These are phyloP conservation scores for Aldrovandia affinis DNA, from an alignment of 2,797 vertebrate genomes.

Conservation along the genomic window DNA sequence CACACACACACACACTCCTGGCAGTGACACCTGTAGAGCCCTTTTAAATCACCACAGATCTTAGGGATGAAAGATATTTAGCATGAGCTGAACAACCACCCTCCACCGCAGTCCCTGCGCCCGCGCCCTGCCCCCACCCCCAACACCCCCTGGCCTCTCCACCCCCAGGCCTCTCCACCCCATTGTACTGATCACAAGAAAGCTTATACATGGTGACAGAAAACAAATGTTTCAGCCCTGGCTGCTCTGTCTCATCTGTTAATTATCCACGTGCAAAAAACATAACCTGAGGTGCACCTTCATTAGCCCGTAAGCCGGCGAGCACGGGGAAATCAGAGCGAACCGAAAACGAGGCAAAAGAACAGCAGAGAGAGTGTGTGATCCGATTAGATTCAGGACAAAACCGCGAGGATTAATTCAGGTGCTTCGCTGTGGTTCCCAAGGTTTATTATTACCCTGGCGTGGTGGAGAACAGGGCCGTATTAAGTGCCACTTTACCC, in stretches of 20 bases:
- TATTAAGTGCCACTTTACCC: constrained; percentile 7
- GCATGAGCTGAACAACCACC: background rate
- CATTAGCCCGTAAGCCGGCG: background rate
- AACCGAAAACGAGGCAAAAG: background rate
- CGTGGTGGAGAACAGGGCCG: background rate
- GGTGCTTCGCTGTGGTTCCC: constrained; percentile 13
- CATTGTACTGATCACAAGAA: constrained; percentile 21
- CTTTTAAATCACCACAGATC: constrained; percentile 7
- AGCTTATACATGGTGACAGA: background rate
- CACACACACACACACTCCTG: background rate
- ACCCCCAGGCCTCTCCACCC: background rate
- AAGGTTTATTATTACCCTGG: constrained; percentile 17
- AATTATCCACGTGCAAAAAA: constrained; percentile 26
- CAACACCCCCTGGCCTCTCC: background rate
- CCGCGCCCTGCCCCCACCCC: too few species aligned
- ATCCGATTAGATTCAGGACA: constrained; percentile 27
- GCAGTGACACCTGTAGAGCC: background rate
- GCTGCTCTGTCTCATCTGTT: constrained; percentile 21
- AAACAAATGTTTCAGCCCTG: background rate
- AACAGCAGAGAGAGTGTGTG: background rate
- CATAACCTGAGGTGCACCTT: constrained; percentile 27
- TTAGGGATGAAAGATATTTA: background rate
- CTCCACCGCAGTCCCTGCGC: too few species aligned
- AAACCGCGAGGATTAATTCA: constrained; percentile 18
- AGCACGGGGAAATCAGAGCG: constrained; percentile 8